These are phyloP conservation scores for Nyctibius grandis DNA, from an alignment of 2,797 vertebrate genomes.

Conservation along the genomic window DNA sequence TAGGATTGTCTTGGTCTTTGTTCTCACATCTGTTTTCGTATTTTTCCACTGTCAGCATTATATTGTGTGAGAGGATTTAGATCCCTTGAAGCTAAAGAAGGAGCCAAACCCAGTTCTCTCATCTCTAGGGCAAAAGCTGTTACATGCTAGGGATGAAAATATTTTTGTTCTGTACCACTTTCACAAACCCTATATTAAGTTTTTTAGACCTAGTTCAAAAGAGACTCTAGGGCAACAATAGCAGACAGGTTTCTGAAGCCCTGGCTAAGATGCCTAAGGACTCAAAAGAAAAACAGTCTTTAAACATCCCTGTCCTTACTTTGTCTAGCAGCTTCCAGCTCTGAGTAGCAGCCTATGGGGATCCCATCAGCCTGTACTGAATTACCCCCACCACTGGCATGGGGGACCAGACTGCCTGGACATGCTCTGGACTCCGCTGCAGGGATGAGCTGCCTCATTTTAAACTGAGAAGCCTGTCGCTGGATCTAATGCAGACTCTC, in stretches of 20 bases:
- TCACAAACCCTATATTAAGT: background rate
- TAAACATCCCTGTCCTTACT: background rate
- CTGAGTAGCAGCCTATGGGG: background rate
- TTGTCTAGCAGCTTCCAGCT: background rate
- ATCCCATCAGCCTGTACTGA: background rate
- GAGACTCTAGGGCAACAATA: background rate
- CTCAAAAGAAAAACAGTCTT: background rate
- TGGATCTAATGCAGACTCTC: background rate
- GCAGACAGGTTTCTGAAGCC: background rate
- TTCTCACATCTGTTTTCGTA: background rate
- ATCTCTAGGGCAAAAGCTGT: background rate
- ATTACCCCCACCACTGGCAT: background rate
- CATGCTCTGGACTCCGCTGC: background rate
- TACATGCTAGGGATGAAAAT: background rate
- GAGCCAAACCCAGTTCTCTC: background rate
- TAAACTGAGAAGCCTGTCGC: background rate
- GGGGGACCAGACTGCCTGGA: background rate
- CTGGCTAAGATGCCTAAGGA: background rate
- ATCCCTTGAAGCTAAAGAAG: background rate
- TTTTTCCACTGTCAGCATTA: background rate
- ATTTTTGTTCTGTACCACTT: background rate
- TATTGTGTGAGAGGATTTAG: background rate
- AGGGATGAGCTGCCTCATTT: background rate
- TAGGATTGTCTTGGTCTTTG: background rate
- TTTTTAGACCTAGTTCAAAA: background rate